Conservation (phyloP, 64 coral and sea anemone species). For the Porites lutea region DNA sequence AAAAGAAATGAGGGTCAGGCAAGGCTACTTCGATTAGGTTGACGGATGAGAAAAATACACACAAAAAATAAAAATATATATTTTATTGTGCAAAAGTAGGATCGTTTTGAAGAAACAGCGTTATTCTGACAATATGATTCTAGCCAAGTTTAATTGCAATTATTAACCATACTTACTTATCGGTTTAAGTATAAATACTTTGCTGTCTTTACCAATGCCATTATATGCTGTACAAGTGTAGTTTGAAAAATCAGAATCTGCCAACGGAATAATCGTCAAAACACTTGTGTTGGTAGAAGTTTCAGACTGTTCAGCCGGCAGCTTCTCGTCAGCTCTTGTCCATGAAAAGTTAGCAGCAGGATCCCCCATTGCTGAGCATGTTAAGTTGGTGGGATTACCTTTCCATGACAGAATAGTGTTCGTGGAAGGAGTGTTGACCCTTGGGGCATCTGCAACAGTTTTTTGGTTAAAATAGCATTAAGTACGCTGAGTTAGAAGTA, state of each 20-base stretch:
- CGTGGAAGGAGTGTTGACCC: neutral
- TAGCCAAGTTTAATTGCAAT: neutral
- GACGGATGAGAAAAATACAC: too few relatives aligned
- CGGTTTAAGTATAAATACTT: neutral
- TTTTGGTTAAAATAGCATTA: too few relatives aligned
- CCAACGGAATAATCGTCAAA: neutral
- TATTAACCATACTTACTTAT: conserved; percentile 1
- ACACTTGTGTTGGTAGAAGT: conserved; percentile 6
- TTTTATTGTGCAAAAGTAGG: too few relatives aligned
- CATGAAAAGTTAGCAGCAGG: neutral
- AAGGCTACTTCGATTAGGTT: too few relatives aligned
- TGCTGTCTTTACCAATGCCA: neutral
- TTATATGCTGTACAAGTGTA: conserved; percentile 1
- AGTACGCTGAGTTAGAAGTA: too few relatives aligned
- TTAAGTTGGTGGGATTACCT: neutral
- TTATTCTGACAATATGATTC: too few relatives aligned
- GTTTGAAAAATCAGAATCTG: neutral
- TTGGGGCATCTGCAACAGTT: conserved; percentile 3
- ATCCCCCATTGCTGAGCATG: neutral
- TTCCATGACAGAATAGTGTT: neutral
- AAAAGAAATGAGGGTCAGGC: too few relatives aligned
- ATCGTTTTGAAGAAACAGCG: too few relatives aligned
- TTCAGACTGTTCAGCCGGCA: neutral
- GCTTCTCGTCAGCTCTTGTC: neutral
- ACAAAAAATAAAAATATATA: too few relatives aligned